Percentiles rank a stretch among this genome's conserved stretches.
Evolutionary conservation across 2,113 vertebrate species (phyloP).

Genomic region (Anas platyrhynchos): DNA sequence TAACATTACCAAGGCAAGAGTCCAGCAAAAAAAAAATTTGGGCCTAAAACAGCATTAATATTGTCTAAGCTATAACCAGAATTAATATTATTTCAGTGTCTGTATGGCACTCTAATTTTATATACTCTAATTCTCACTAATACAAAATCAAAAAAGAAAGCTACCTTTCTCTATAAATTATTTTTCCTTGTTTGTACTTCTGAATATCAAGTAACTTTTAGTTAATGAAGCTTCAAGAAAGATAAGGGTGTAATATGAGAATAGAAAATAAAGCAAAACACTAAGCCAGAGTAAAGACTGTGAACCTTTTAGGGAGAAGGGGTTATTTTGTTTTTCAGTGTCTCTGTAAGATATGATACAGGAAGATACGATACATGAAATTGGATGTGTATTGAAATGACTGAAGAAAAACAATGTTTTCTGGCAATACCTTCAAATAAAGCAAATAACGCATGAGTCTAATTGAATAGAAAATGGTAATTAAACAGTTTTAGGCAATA

Average conservation of each 20-base stretch:
- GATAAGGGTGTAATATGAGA: background rate
- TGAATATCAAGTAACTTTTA: background rate
- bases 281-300: background rate
- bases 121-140: background rate
- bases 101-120: background rate
- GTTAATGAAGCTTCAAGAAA: background rate
- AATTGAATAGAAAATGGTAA: background rate
- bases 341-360: background rate
- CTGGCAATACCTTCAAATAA: background rate
- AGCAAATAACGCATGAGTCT: background rate
- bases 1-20: background rate
- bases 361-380: background rate
- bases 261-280: background rate
- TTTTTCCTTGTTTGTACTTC: background rate
- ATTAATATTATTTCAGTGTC: background rate
- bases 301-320: background rate
- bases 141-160: background rate
- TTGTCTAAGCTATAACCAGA: background rate
- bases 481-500: background rate
- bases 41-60: background rate
- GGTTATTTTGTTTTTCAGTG: background rate
- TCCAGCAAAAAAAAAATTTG: background rate
- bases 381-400: background rate
- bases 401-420: background rate
- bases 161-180: background rate